Conservation (phyloP, 2,797 vertebrate species). For the Poecilia gillii region DNA sequence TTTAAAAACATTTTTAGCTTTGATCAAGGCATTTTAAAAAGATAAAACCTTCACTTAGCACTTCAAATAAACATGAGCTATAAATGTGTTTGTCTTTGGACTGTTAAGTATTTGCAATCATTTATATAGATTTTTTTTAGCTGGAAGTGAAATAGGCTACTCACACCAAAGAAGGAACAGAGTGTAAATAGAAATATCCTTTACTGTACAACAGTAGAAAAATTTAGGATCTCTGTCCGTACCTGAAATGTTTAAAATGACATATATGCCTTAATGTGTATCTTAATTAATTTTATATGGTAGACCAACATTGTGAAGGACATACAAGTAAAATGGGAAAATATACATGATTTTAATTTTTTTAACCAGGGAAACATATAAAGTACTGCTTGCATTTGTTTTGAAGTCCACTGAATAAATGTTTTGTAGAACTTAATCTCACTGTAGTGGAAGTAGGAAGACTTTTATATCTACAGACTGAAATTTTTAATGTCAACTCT, state of each 20-base stretch:
- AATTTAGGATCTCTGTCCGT: not conserved
- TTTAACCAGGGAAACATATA: not conserved
- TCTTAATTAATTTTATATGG: not conserved
- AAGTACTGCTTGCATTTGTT: not conserved
- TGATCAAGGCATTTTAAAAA: not conserved
- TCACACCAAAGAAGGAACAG: not conserved
- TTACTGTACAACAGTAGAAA: not conserved
- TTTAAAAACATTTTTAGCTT: not conserved
- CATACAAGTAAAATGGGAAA: not conserved
- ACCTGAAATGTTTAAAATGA: not conserved
- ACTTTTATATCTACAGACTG: not conserved
- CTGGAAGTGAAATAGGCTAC: no score
- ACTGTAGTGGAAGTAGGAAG: not conserved
- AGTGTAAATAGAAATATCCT: not conserved
- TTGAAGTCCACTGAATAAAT: not conserved
- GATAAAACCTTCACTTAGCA: not conserved
- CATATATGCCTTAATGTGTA: not conserved
- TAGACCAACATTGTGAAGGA: not conserved
- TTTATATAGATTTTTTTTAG: not conserved
- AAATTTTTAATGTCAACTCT: not conserved
- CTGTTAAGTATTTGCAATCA: not conserved
- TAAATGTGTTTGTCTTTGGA: not conserved
- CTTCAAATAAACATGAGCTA: not conserved
- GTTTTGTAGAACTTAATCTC: not conserved
- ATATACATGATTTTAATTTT: not conserved